phyloP scores from a whole-genome alignment of 2,888 invertebrate species.

The Panzeria rudis region DNA sequence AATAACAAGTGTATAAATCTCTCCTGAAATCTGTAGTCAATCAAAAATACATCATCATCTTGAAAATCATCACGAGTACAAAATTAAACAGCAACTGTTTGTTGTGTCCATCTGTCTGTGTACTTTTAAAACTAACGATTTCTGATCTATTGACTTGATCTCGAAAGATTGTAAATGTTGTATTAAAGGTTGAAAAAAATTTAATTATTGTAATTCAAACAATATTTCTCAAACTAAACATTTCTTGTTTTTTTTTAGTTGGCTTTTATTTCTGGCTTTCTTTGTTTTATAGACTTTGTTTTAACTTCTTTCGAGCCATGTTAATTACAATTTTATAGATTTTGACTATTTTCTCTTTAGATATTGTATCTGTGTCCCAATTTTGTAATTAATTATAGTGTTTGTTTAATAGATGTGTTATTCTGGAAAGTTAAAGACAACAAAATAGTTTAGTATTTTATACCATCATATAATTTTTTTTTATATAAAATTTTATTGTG shows the following conservation, averaged over 20 bases:
- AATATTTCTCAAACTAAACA: background rate
- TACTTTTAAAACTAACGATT: constrained; percentile 16
- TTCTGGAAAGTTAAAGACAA: constrained; percentile 13
- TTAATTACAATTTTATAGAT: constrained; percentile 62
- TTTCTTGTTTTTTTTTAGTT: background rate
- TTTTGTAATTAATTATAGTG: constrained; percentile 71
- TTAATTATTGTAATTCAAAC: constrained; percentile 55
- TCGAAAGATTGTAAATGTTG: constrained; percentile 10
- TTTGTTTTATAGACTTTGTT: constrained; percentile 17
- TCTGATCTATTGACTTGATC: constrained; percentile 52
- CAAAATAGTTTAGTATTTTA: constrained; percentile 7
- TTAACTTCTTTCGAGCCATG: constrained; percentile 37
- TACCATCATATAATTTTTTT: background rate
- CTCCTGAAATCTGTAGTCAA: constrained; percentile 45
- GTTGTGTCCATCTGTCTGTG: background rate
- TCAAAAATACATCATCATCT: constrained; percentile 61
- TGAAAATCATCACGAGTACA: constrained; percentile 18
- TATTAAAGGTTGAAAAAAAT: constrained; percentile 48
- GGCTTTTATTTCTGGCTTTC: background rate
- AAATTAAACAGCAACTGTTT: constrained; percentile 18
- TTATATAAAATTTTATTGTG: constrained; percentile 8
- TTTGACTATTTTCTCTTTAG: constrained; percentile 25
- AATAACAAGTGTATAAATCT: constrained; percentile 52
- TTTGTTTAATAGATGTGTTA: constrained; percentile 61
- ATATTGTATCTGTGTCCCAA: constrained; percentile 57